phyloP scores from a whole-genome alignment of 1,140 invertebrate genomes.

The Venturia canescens region DNA sequence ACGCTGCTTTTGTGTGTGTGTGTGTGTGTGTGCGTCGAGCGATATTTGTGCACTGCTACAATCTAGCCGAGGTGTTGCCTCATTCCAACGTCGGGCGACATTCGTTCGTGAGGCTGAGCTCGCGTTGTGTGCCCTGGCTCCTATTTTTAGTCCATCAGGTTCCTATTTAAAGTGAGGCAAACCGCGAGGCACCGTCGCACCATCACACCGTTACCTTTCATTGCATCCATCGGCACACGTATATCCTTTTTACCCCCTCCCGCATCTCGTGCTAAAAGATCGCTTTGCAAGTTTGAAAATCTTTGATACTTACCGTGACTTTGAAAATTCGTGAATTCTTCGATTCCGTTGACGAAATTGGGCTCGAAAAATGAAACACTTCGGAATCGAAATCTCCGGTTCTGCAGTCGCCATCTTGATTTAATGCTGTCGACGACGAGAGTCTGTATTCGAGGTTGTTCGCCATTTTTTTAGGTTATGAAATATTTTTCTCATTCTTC shows the following conservation, averaged over 20 bases:
- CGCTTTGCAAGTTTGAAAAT: not conserved
- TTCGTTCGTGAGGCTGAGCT: constrained; percentile 20
- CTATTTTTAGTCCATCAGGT: constrained; percentile 46
- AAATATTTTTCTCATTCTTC: no score
- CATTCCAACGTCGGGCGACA: constrained; percentile 12
- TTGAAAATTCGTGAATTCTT: no score
- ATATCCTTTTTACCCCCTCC: not conserved
- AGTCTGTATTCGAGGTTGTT: no score
- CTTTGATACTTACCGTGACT: not conserved
- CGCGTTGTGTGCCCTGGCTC: constrained; percentile 46
- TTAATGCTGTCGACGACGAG: no score
- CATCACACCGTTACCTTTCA: not conserved
- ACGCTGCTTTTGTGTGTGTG: not conserved
- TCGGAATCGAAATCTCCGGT: no score
- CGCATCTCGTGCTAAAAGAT: no score
- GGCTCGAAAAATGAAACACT: no score
- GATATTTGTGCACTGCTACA: constrained; percentile 1
- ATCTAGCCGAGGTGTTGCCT: not conserved
- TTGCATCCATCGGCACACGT: not conserved
- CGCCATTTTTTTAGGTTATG: no score
- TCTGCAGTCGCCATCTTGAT: no score
- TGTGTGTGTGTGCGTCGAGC: not conserved
- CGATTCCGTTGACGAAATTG: no score
- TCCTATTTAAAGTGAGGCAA: constrained; percentile 26
- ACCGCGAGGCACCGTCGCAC: not conserved